Evolutionary conservation across 2,113 vertebrate species (phyloP).

Genomic region (Thunnus thynnus): DNA sequence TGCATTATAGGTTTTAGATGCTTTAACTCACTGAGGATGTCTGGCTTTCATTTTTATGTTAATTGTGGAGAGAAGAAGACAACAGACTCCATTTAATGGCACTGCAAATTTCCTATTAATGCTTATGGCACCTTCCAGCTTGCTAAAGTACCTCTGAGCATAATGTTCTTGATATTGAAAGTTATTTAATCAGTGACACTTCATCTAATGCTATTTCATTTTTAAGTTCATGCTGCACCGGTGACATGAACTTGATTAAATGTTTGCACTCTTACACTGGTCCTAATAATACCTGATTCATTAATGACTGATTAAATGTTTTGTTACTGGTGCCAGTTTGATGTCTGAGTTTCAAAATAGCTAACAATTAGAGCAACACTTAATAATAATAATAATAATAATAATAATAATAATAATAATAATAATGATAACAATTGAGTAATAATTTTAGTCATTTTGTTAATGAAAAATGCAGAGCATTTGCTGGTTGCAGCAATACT

Average conservation of each 20-base stretch:
- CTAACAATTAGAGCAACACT: no score
- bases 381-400: no score
- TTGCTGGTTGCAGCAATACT: background rate
- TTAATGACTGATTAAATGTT: background rate
- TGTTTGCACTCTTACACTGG: slow-evolving; percentile 1
- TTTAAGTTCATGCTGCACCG: background rate
- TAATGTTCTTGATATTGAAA: slow-evolving; percentile 13
- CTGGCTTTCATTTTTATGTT: background rate
- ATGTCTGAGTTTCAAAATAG: background rate
- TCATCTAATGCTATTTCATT: background rate
- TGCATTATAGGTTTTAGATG: background rate
- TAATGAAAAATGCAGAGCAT: background rate
- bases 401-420: no score
- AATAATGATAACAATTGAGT: no score
- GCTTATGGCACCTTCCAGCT: background rate
- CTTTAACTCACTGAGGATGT: background rate
- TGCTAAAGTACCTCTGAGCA: slow-evolving; percentile 7
- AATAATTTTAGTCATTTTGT: no score
- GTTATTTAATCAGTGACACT: slow-evolving; percentile 32
- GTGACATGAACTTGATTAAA: background rate
- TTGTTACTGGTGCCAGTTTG: background rate
- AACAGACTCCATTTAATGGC: slow-evolving; percentile 10
- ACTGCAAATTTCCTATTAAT: slow-evolving; percentile 2
- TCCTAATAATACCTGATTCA: background rate
- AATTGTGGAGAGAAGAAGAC: background rate